A percentile compares a stretch with the other conserved stretches of the same genome.
These are phyloP conservation scores for Danio choprae DNA, from an alignment of 2,797 vertebrate species.

Conservation along the genomic window DNA sequence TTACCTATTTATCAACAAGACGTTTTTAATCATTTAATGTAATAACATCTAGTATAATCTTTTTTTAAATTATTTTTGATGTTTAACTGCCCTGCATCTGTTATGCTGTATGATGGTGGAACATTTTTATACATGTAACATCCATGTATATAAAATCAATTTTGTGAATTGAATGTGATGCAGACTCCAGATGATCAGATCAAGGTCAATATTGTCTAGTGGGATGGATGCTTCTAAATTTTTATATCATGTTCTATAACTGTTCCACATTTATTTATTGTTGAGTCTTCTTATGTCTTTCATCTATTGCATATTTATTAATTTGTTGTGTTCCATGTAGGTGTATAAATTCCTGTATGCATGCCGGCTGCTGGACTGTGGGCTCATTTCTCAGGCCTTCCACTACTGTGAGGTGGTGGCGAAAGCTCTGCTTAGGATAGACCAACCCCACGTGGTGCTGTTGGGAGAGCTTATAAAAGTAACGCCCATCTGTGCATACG, in stretches of 20 bases:
- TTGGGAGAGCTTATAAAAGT: slow-evolving; percentile 85
- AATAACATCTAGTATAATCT: too few species aligned
- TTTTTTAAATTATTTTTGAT: too few species aligned
- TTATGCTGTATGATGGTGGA: too few species aligned
- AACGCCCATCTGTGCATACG: slow-evolving; percentile 14
- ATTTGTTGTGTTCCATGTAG: slow-evolving; percentile 68
- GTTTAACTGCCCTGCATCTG: too few species aligned
- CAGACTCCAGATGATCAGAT: too few species aligned
- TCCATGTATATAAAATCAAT: too few species aligned
- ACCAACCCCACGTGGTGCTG: slow-evolving; percentile 70
- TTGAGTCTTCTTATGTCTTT: background rate
- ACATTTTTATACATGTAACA: too few species aligned
- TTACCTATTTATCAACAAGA: too few species aligned
- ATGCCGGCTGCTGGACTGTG: slow-evolving; percentile 85
- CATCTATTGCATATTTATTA: background rate
- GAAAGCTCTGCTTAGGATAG: slow-evolving; percentile 71
- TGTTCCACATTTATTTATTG: background rate
- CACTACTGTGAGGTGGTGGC: slow-evolving; percentile 89
- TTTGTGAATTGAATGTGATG: too few species aligned
- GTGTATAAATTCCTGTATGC: slow-evolving; percentile 92
- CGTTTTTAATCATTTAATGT: too few species aligned
- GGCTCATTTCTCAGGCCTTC: slow-evolving; percentile 85
- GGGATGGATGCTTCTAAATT: background rate
- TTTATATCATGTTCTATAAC: background rate
- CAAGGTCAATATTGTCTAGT: background rate